phyloP scores from a whole-genome alignment of 2,797 vertebrate species.

The Crocidura indochinensis region DNA sequence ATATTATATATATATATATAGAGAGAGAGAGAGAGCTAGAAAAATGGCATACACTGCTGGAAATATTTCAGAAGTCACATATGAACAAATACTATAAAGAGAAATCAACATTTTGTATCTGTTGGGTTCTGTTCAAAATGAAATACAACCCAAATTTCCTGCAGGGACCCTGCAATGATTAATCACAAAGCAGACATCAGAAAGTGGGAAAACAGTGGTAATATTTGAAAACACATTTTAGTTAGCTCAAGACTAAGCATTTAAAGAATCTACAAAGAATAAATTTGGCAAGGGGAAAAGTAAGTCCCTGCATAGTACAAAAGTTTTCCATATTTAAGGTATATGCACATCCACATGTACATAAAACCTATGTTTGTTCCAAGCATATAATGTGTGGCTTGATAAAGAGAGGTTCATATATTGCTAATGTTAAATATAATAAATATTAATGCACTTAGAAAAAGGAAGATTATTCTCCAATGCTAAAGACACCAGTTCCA shows the following conservation, averaged over 20 bases:
- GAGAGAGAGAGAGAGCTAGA: conserved; percentile 29
- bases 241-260: conserved; percentile 28
- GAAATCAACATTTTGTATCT: conserved; percentile 42
- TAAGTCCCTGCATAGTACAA: conserved; percentile 48
- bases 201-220: conserved; percentile 42
- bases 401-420: conserved; percentile 71
- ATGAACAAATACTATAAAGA: conserved; percentile 19
- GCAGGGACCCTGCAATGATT: background rate
- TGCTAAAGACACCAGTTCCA: conserved; percentile 51
- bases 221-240: conserved; percentile 63
- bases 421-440: conserved; percentile 68
- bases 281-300: conserved; percentile 66
- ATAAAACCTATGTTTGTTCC: conserved; percentile 81
- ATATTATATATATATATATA: too few species aligned
- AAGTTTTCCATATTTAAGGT: conserved; percentile 80
- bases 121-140: background rate
- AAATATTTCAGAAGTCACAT: conserved; percentile 38
- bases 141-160: conserved; percentile 35
- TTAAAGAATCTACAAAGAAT: conserved; percentile 72
- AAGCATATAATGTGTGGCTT: conserved; percentile 50
- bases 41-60: conserved; percentile 22
- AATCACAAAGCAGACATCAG: conserved; percentile 48
- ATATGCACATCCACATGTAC: conserved; percentile 16
- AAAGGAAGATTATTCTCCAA: conserved; percentile 64
- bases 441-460: conserved; percentile 68